Conservation (phyloP, 2,888 invertebrate genomes). For the Callinectes sapidus region DNA sequence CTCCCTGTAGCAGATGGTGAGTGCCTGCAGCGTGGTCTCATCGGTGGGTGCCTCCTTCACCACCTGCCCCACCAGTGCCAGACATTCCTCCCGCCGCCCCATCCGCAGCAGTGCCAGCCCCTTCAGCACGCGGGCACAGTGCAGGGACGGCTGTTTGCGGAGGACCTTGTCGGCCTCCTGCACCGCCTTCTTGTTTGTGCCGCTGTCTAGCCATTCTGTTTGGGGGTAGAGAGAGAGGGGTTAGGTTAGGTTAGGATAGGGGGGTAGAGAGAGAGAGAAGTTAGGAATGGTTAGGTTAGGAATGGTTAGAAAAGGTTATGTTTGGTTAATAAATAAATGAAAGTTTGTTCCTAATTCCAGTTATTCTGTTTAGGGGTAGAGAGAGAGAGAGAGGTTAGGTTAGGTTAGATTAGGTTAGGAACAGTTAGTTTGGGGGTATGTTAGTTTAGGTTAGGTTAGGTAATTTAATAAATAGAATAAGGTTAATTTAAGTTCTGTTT, state of each 20-base stretch:
- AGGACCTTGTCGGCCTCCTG: conserved; percentile 97
- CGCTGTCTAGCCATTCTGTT: conserved; percentile 95
- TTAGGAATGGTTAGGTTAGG: neutral
- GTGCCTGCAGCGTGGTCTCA: conserved; percentile 94
- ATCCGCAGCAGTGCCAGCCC: conserved; percentile 92
- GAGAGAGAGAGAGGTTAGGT: too few species aligned
- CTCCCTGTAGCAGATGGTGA: conserved; percentile 96
- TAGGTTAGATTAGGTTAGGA: neutral
- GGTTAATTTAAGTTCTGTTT: too few species aligned
- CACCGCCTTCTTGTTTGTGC: conserved; percentile 96
- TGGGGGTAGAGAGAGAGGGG: neutral
- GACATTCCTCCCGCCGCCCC: conserved; percentile 85
- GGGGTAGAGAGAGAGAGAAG: neutral
- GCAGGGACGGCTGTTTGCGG: conserved; percentile 91
- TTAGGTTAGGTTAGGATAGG: neutral
- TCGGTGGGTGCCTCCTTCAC: conserved; percentile 87
- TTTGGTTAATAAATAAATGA: too few species aligned
- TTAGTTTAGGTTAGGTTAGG: neutral
- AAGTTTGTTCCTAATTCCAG: too few species aligned
- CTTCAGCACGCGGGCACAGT: conserved; percentile 94
- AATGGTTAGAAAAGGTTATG: neutral
- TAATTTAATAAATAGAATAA: too few species aligned
- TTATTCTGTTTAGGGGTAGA: too few species aligned
- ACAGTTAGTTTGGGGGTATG: neutral
- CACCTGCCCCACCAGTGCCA: conserved; percentile 74